Evolutionary conservation across 2,797 vertebrate species (phyloP).

Genomic region (Fistularia tabacaria): DNA sequence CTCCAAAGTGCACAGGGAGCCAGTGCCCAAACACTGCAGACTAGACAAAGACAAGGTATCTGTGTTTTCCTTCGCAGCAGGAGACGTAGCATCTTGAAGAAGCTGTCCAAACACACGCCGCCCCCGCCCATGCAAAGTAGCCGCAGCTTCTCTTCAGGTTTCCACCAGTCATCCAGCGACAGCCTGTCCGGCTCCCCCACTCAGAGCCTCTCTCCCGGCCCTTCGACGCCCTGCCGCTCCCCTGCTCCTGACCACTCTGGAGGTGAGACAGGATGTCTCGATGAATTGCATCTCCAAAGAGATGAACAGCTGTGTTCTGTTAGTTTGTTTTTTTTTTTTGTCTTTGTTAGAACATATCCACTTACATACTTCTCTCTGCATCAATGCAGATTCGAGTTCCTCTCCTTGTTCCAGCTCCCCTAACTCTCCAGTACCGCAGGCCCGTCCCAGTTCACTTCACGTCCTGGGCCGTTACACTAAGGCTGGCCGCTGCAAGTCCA

Average conservation of each 20-base stretch:
- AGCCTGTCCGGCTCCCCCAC: slow-evolving; percentile 83
- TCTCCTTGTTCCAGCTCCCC: slow-evolving; percentile 90
- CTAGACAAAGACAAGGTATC: too few species aligned
- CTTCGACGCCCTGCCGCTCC: slow-evolving; percentile 81
- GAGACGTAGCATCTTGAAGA: slow-evolving; percentile 85
- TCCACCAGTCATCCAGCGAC: slow-evolving; percentile 89
- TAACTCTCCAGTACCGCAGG: slow-evolving; percentile 83
- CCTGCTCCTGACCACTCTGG: slow-evolving; percentile 81
- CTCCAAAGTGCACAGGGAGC: too few species aligned
- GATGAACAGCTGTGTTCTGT: too few species aligned
- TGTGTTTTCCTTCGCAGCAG: slow-evolving; percentile 51
- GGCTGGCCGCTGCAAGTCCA: slow-evolving; percentile 88
- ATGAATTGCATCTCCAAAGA: too few species aligned
- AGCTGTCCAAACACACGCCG: slow-evolving; percentile 82
- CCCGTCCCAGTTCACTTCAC: slow-evolving; percentile 87
- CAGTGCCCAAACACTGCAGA: too few species aligned
- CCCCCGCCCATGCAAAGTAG: slow-evolving; percentile 82
- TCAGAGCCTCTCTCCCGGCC: slow-evolving; percentile 80
- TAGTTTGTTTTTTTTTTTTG: neutral
- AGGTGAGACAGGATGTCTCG: slow-evolving; percentile 65
- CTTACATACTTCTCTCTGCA: neutral
- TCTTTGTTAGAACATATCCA: neutral
- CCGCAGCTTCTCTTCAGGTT: slow-evolving; percentile 89
- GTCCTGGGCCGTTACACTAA: slow-evolving; percentile 85
- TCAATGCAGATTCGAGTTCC: slow-evolving; percentile 76